Percentiles rank a stretch among this genome's conserved stretches.
These are phyloP conservation scores for Crax fasciolata DNA, from an alignment of 2,797 vertebrate genomes.

Conservation along the genomic window DNA sequence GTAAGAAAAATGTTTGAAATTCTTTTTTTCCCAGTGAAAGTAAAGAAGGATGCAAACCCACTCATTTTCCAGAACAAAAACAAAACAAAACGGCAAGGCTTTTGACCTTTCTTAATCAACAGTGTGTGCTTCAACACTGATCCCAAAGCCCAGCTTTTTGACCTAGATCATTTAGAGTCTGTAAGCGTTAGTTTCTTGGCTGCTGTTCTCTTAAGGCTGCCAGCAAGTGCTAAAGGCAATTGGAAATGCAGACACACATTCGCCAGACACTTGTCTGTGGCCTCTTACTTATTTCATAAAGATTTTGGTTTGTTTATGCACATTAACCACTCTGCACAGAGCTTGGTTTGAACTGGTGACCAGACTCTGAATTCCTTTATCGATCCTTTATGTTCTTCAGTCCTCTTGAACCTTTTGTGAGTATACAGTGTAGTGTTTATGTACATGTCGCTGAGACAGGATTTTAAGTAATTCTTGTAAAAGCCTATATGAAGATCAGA, in stretches of 20 bases:
- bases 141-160: conserved; percentile 7
- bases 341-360: background rate
- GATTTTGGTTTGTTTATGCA: background rate
- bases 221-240: background rate
- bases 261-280: background rate
- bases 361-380: background rate
- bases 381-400: background rate
- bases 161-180: background rate
- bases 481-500: background rate
- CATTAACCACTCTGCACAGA: background rate
- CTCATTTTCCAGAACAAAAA: background rate
- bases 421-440: background rate
- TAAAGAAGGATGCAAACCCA: background rate
- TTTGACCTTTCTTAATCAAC: background rate
- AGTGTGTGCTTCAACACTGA: background rate
- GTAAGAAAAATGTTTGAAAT: background rate
- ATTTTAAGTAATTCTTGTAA: background rate
- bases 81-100: background rate
- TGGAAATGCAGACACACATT: background rate
- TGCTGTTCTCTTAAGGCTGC: background rate
- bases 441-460: background rate
- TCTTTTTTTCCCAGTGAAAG: background rate
- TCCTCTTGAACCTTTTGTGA: background rate
- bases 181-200: background rate
- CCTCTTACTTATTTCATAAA: background rate